Percentiles rank a stretch among this genome's conserved stretches.
Evolutionary conservation across 2,888 invertebrate species (phyloP).

Genomic region (Stratiomys singularior): DNA sequence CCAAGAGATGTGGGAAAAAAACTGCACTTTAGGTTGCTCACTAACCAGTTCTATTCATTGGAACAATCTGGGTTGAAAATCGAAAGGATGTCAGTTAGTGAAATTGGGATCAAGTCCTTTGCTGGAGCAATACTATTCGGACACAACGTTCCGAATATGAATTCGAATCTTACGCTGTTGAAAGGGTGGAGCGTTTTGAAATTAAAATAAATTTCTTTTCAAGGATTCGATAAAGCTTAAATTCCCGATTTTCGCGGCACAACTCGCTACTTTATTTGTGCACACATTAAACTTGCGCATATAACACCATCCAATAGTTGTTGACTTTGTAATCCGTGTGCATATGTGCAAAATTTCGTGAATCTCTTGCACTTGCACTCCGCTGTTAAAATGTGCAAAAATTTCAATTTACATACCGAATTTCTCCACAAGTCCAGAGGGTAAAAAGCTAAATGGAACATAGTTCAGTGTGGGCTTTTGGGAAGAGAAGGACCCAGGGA

Average conservation of each 20-base stretch:
- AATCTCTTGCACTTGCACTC: constrained; percentile 21
- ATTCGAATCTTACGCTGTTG: background rate
- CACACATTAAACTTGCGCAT: background rate
- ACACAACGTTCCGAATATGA: background rate
- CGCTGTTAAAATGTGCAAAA: constrained; percentile 39
- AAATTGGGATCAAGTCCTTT: too few species aligned
- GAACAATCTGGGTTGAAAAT: background rate
- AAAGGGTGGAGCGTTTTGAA: too few species aligned
- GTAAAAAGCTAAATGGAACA: background rate
- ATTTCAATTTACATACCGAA: constrained; percentile 47
- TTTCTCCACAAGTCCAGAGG: constrained; percentile 5
- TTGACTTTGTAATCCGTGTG: constrained; percentile 32
- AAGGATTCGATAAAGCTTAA: too few species aligned
- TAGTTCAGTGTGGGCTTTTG: background rate
- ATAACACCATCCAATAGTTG: background rate
- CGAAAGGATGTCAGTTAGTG: too few species aligned
- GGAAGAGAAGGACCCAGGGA: background rate
- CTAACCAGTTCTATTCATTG: background rate
- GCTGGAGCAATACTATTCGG: background rate
- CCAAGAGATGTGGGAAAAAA: background rate
- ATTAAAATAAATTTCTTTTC: too few species aligned
- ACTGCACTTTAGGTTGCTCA: background rate
- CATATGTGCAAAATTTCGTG: background rate
- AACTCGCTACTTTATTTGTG: too few species aligned
- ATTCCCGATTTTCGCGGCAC: too few species aligned